Conservation (phyloP, 1,140 invertebrate genomes). For the Rhopalosiphum padi region DNA sequence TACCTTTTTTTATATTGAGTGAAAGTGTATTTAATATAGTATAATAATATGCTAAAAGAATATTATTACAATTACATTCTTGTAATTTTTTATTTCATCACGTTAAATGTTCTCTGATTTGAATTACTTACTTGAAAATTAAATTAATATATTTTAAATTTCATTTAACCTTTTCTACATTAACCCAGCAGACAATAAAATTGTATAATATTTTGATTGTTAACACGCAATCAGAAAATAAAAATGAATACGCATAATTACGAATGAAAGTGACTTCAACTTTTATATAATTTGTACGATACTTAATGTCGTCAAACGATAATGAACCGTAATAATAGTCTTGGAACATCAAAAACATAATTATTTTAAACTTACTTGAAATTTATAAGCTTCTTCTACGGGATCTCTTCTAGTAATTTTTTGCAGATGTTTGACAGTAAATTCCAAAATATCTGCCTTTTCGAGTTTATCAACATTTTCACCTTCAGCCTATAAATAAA, state of each 20-base stretch:
- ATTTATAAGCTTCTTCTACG: constrained; percentile 59
- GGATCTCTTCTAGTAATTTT: constrained; percentile 65
- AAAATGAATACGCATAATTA: neutral
- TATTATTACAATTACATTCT: neutral
- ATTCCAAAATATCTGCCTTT: constrained; percentile 75
- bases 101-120: neutral
- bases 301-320: neutral
- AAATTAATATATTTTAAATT: constrained; percentile 3
- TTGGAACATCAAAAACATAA: neutral
- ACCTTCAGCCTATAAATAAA: constrained; percentile 63
- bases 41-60: neutral
- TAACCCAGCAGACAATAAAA: neutral
- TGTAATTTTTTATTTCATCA: neutral
- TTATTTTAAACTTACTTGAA: constrained; percentile 57
- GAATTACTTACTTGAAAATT: neutral
- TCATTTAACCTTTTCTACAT: neutral
- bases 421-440: constrained; percentile 72
- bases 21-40: neutral
- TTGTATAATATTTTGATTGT: neutral
- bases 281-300: neutral
- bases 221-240: neutral
- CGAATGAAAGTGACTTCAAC: neutral
- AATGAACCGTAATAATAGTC: neutral
- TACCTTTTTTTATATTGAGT: neutral
- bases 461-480: constrained; percentile 72